Conservation (phyloP, 1,140 invertebrate species). For the Rhyzopertha dominica region DNA sequence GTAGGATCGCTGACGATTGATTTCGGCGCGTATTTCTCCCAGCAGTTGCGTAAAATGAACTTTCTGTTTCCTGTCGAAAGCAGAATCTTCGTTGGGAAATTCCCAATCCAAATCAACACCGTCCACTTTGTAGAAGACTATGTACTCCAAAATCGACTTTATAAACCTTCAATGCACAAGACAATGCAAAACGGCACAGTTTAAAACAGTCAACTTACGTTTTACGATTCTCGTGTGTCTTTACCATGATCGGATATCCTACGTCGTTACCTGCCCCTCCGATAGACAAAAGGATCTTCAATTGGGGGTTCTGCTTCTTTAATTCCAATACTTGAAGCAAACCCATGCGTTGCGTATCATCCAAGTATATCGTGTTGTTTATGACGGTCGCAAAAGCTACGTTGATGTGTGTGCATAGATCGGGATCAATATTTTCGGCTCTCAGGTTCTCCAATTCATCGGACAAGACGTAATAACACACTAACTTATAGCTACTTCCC, state of each 20-base stretch:
- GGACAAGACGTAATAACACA: constrained; percentile 62
- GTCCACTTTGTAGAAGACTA: constrained; percentile 64
- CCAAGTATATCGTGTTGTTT: constrained; percentile 54
- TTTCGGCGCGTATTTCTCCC: constrained; percentile 62
- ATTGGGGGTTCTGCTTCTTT: constrained; percentile 59
- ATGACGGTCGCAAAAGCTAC: constrained; percentile 63
- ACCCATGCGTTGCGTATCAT: constrained; percentile 35
- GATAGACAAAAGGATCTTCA: constrained; percentile 74
- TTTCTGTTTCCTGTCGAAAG: constrained; percentile 50
- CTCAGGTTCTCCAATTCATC: constrained; percentile 44
- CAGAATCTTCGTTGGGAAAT: constrained; percentile 62
- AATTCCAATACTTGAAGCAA: constrained; percentile 54
- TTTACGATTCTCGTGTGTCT: constrained; percentile 61
- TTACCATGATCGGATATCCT: constrained; percentile 66
- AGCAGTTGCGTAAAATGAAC: constrained; percentile 69
- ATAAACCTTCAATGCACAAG: constrained; percentile 56
- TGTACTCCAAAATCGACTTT: constrained; percentile 55
- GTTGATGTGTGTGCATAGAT: constrained; percentile 78
- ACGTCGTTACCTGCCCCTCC: constrained; percentile 59
- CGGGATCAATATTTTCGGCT: constrained; percentile 57
- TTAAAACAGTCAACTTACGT: constrained; percentile 38
- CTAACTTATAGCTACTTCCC: constrained; percentile 38
- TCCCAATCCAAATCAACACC: constrained; percentile 87
- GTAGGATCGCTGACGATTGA: constrained; percentile 51
- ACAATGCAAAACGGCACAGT: constrained; percentile 2